Conservation (phyloP, 2,113 vertebrate species). For the Antechinus stuartii region DNA sequence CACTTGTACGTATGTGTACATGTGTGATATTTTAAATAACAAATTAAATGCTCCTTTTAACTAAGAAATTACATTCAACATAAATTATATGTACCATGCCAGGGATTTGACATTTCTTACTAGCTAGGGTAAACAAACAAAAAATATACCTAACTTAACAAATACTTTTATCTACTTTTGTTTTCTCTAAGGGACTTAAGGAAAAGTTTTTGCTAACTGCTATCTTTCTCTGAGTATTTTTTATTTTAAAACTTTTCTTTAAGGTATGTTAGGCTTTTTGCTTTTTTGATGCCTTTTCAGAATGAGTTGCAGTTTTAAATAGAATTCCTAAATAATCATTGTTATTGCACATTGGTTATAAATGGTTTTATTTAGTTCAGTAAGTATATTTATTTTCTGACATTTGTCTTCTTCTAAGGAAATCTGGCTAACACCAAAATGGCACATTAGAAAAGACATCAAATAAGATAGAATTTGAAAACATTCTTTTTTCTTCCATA, state of each 20-base stretch:
- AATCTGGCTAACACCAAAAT: slow-evolving; percentile 16
- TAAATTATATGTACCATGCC: slow-evolving; percentile 79
- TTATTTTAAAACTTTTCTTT: neutral
- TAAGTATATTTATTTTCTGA: neutral
- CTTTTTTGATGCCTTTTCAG: neutral
- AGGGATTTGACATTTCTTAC: slow-evolving; percentile 64
- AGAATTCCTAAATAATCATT: slow-evolving; percentile 32
- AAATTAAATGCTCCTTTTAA: slow-evolving; percentile 85
- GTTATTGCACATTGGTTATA: slow-evolving; percentile 11
- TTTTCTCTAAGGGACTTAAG: neutral
- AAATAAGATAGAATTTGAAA: neutral
- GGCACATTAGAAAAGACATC: neutral
- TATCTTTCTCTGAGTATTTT: neutral
- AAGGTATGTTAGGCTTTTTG: neutral
- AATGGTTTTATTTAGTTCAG: slow-evolving; percentile 27
- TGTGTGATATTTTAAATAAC: slow-evolving; percentile 76
- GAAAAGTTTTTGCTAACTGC: neutral
- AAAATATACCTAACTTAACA: slow-evolving; percentile 69
- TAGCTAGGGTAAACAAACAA: slow-evolving; percentile 45
- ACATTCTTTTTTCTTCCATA: neutral
- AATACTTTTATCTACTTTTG: neutral
- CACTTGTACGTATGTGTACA: slow-evolving; percentile 59
- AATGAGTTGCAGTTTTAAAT: neutral
- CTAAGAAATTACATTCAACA: slow-evolving; percentile 79
- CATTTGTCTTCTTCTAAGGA: slow-evolving; percentile 23